Conservation (phyloP, 2,797 vertebrate species). For the Gadopsis marmoratus region DNA sequence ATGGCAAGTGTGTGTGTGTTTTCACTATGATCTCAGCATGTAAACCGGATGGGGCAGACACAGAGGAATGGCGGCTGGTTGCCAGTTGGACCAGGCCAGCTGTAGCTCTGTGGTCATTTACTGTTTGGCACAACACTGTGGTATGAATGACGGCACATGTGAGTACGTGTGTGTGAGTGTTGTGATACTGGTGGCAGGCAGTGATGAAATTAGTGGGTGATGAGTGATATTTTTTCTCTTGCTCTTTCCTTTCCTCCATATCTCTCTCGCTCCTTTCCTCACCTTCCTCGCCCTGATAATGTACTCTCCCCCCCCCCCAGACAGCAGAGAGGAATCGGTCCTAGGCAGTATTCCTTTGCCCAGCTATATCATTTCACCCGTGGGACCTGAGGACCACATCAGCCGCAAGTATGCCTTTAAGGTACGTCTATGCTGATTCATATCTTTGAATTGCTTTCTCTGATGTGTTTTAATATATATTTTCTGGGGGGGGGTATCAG, state of each 20-base stretch:
- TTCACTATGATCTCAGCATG: background rate
- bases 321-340: constrained; percentile 94
- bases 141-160: constrained; percentile 31
- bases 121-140: constrained; percentile 46
- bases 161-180: constrained; percentile 34
- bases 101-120: constrained; percentile 52
- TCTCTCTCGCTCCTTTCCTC: constrained; percentile 35
- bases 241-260: constrained; percentile 40
- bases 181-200: constrained; percentile 47
- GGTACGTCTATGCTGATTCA: constrained; percentile 78
- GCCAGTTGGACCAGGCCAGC: constrained; percentile 45
- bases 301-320: constrained; percentile 71
- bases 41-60: constrained; percentile 14
- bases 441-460: background rate
- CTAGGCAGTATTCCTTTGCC: constrained; percentile 95
- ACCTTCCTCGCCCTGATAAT: constrained; percentile 39
- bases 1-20: constrained; percentile 8
- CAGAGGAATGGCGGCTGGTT: constrained; percentile 25
- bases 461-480: background rate
- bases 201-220: constrained; percentile 64
- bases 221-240: constrained; percentile 71
- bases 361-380: constrained; percentile 91
- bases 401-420: constrained; percentile 96
- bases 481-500: no score
- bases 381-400: constrained; percentile 92